A percentile compares a stretch with the other conserved stretches of the same genome.
phyloP scores from a whole-genome alignment of 2,113 vertebrate species.

The Engraulis encrasicolus region DNA sequence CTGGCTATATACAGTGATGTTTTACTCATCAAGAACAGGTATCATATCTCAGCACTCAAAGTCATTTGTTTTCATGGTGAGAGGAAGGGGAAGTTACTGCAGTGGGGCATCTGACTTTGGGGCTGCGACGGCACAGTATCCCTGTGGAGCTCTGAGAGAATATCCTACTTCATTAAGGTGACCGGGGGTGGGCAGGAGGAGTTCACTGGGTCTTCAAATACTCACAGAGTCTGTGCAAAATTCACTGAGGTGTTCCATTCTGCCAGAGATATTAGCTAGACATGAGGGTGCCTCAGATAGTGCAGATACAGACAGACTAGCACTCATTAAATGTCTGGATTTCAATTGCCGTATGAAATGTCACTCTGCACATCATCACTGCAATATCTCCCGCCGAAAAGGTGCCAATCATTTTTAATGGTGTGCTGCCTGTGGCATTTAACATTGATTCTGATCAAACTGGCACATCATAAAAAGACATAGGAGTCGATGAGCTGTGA shows the following conservation, averaged over 20 bases:
- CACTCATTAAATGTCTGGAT: not conserved
- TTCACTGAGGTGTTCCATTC: not conserved
- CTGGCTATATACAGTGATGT: not conserved
- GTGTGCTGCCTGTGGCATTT: not conserved
- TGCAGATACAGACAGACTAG: not conserved
- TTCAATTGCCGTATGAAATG: not conserved
- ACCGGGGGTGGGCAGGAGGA: not conserved
- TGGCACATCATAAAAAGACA: not conserved
- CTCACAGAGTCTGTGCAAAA: not conserved
- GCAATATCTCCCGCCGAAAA: not conserved
- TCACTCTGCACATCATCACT: not conserved
- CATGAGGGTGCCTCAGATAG: not conserved
- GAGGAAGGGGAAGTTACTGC: not conserved
- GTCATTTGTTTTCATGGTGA: too few species aligned
- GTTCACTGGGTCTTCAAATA: not conserved
- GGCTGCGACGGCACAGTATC: not conserved
- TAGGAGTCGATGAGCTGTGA: not conserved
- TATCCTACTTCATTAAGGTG: not conserved
- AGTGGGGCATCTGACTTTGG: not conserved
- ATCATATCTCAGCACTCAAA: not conserved
- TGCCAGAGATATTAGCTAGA: not conserved
- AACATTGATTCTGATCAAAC: conserved; percentile 3
- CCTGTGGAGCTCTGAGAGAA: not conserved
- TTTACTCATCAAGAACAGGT: not conserved
- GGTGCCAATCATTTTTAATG: not conserved